phyloP scores from a whole-genome alignment of 2,113 vertebrate species.

The Bostrychus sinensis region DNA sequence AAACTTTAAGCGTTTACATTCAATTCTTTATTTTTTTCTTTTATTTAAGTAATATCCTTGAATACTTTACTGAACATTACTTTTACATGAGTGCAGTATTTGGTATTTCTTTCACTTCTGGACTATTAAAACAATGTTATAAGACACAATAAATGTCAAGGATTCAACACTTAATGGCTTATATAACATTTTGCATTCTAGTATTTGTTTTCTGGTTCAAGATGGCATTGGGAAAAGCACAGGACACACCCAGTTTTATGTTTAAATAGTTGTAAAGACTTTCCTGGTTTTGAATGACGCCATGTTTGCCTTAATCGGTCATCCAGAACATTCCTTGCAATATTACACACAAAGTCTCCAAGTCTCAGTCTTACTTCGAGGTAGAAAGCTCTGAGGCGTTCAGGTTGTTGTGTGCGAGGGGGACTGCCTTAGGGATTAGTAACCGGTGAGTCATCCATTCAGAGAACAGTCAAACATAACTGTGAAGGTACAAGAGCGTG shows the following conservation, averaged over 20 bases:
- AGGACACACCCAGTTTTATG: not conserved
- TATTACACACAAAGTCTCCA: constrained; percentile 8
- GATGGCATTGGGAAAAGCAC: not conserved
- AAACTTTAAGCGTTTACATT: too few relatives aligned
- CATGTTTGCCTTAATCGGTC: constrained; percentile 17
- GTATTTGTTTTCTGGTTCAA: not conserved
- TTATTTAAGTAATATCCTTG: too few relatives aligned
- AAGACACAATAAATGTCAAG: too few relatives aligned
- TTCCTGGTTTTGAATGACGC: not conserved
- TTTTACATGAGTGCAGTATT: too few relatives aligned
- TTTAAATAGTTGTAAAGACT: constrained; percentile 15
- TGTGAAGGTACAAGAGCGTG: constrained; percentile 39
- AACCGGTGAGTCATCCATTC: constrained; percentile 58
- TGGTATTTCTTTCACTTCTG: too few relatives aligned
- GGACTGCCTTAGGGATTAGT: constrained; percentile 49
- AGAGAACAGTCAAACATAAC: constrained; percentile 25
- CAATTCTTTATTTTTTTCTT: too few relatives aligned
- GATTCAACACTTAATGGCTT: too few relatives aligned
- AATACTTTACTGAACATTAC: too few relatives aligned
- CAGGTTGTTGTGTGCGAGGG: constrained; percentile 27
- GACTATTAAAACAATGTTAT: too few relatives aligned
- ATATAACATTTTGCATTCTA: too few relatives aligned
- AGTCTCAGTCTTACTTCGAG: too few relatives aligned
- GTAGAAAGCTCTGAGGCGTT: constrained; percentile 2
- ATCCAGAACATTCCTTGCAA: constrained; percentile 15